A percentile compares a stretch with the other conserved stretches of the same genome.
Evolutionary conservation across 2,888 invertebrate species (phyloP).

Genomic region (Trichacis sp.): DNA sequence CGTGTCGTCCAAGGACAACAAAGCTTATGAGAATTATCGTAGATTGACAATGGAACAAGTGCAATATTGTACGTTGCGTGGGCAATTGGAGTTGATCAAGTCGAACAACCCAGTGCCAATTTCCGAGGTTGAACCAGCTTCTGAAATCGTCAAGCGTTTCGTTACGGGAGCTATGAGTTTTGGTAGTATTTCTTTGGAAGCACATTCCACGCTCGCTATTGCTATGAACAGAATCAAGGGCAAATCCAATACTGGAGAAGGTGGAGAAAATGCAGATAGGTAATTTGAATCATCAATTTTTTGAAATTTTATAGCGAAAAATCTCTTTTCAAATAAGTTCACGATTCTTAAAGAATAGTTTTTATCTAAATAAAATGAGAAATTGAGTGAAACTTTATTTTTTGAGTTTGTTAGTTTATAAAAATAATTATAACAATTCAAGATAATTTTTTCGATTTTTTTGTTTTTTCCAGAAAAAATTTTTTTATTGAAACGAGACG

Average conservation of each 20-base stretch:
- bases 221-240: conserved; percentile 98
- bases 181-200: conserved; percentile 96
- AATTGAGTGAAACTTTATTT: too few species aligned
- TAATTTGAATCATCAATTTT: conserved; percentile 16
- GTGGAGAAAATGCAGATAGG: conserved; percentile 86
- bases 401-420: too few species aligned
- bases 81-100: conserved; percentile 89
- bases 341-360: too few species aligned
- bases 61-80: conserved; percentile 88
- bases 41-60: conserved; percentile 90
- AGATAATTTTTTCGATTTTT: too few species aligned
- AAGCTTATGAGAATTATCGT: conserved; percentile 86
- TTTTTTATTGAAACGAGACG: too few species aligned
- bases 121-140: conserved; percentile 90
- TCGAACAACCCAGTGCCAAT: conserved; percentile 84
- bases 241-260: conserved; percentile 99
- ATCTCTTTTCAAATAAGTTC: too few species aligned
- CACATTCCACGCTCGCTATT: conserved; percentile 93
- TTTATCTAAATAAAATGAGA: too few species aligned
- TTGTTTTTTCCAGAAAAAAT: too few species aligned
- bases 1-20: conserved; percentile 81
- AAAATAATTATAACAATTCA: too few species aligned
- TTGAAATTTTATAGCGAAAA: background rate
- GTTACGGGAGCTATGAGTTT: conserved; percentile 94
- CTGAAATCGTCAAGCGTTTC: conserved; percentile 95